phyloP scores from a whole-genome alignment of 2,888 invertebrate genomes.

The Drosophila fungiperda region DNA sequence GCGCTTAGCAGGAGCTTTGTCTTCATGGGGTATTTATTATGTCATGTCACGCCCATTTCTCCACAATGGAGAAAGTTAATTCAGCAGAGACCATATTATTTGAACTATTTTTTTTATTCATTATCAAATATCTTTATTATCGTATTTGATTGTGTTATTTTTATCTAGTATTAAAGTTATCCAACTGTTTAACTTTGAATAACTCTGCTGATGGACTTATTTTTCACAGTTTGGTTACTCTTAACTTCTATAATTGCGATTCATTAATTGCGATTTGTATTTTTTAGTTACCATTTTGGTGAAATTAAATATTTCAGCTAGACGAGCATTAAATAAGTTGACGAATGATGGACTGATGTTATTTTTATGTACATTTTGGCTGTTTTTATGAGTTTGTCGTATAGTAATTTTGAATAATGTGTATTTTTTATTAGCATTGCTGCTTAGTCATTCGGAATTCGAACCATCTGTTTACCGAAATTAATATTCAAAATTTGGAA shows the following conservation, averaged over 20 bases:
- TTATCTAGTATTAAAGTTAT: neutral
- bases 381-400: neutral
- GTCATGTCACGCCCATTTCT: conserved; percentile 40
- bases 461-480: neutral
- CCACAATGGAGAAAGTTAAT: conserved; percentile 29
- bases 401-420: neutral
- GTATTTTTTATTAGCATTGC: neutral
- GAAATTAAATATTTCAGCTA: conserved; percentile 40
- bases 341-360: conserved; percentile 8
- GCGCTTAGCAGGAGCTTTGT: conserved; percentile 48
- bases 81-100: conserved; percentile 7
- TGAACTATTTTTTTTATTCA: neutral
- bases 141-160: conserved; percentile 30
- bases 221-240: neutral
- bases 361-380: neutral
- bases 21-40: conserved; percentile 44
- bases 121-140: conserved; percentile 29
- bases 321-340: conserved; percentile 12
- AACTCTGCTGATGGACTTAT: neutral
- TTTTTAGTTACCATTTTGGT: conserved; percentile 34
- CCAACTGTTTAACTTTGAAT: neutral
- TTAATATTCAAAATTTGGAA: neutral
- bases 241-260: conserved; percentile 8
- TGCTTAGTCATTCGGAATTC: neutral
- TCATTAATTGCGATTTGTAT: conserved; percentile 41